Conservation (phyloP, 2,113 vertebrate genomes). For the Neomonachus schauinslandi region DNA sequence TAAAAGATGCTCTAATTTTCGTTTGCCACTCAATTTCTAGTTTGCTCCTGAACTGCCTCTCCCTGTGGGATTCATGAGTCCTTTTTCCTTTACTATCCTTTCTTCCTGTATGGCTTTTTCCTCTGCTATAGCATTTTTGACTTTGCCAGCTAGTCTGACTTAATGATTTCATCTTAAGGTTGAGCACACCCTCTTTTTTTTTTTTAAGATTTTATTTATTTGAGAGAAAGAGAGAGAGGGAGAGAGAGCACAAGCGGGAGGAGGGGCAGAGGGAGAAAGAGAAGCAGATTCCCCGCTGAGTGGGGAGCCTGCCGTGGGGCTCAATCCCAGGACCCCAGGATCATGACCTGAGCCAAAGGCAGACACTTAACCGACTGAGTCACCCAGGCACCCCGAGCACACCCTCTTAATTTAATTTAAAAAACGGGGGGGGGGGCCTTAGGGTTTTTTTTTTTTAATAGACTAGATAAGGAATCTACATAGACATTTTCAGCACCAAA, state of each 20-base stretch:
- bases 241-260: neutral
- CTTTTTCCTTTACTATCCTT: neutral
- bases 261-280: neutral
- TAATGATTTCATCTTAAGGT: constrained; percentile 48
- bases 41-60: constrained; percentile 34
- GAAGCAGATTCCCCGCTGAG: neutral
- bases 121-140: neutral
- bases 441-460: constrained; percentile 20
- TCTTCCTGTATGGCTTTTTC: neutral
- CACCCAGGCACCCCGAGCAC: no score
- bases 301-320: neutral
- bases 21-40: neutral
- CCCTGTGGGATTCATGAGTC: neutral
- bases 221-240: neutral
- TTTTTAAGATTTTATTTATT: neutral
- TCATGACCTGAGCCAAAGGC: neutral
- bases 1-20: constrained; percentile 16
- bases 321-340: neutral
- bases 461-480: neutral
- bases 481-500: constrained; percentile 46
- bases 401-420: neutral
- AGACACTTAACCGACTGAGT: no score
- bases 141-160: neutral
- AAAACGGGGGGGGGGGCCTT: neutral
- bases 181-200: neutral